Percentiles rank a stretch among this genome's conserved stretches.
Evolutionary conservation across 2,888 invertebrate species (phyloP).

Genomic region (Diplazon laetatorius): DNA sequence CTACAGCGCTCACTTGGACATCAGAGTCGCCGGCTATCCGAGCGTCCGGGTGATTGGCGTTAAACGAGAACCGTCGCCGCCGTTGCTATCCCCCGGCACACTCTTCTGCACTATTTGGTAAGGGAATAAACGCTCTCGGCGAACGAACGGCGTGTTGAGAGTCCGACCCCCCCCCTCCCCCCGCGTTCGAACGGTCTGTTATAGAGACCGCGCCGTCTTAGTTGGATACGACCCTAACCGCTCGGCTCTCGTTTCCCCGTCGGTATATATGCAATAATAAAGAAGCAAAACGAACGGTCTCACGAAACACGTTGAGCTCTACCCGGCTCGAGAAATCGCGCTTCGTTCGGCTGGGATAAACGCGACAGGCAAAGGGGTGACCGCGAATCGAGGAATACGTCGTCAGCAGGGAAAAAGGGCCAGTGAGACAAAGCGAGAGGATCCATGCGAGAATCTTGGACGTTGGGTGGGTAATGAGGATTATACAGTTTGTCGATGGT

Average conservation of each 20-base stretch:
- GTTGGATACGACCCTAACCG: constrained; percentile 25
- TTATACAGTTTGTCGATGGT: constrained; percentile 62
- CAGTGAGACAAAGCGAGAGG: constrained; percentile 40
- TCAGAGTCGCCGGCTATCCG: constrained; percentile 77
- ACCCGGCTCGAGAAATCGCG: constrained; percentile 11
- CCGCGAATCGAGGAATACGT: constrained; percentile 8
- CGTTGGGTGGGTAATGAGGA: constrained; percentile 63
- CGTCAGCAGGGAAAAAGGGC: constrained; percentile 34
- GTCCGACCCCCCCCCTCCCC: not conserved
- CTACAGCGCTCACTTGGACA: constrained; percentile 79
- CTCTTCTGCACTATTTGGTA: constrained; percentile 80
- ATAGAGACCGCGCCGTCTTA: constrained; percentile 24
- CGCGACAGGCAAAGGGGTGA: constrained; percentile 49
- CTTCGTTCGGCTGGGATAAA: constrained; percentile 30
- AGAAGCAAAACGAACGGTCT: not conserved
- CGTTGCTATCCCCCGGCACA: constrained; percentile 66
- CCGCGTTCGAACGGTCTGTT: constrained; percentile 11
- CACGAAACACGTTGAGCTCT: constrained; percentile 13
- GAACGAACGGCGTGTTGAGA: constrained; percentile 18
- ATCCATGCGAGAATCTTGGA: constrained; percentile 46
- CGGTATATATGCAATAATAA: constrained; percentile 46
- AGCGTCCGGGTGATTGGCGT: constrained; percentile 80
- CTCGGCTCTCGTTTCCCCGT: constrained; percentile 18
- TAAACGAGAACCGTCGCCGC: constrained; percentile 76
- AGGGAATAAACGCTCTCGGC: constrained; percentile 63